Base-by-base conservation (phyloP, 2,888 invertebrate genomes). In the Napeogenes sylphis region DNA sequence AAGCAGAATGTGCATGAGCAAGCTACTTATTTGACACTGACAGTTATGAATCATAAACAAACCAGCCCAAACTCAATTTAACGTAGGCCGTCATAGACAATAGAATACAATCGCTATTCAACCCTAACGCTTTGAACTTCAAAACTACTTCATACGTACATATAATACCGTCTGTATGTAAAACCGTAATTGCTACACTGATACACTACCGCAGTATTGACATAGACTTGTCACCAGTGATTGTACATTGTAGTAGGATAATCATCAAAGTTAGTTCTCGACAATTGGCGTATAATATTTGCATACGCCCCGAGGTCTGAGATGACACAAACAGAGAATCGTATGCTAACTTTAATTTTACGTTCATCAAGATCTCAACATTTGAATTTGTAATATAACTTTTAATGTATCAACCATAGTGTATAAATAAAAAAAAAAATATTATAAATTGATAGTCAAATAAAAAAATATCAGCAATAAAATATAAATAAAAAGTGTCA, bases 211-310 rank as follows among this genome's bases (percentile, higher is more conserved):
- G 38, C 55, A 35, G 64, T 63, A 67, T 65, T 63, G 63, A 63
- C 64, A 56, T 35, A 56, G 60, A 53, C 56, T 59, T 61, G 60
- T 60, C 57, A 63, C 62, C 53, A 63, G 59, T 65, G 68, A 68
- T 65, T 67, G 65, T 65, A 65, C 59, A 42, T 64, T 70, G 62
- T 60, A 58, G 61, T 60, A 58, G 67, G 62, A 64, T 69, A 70
- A 71, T 73, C 71, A 72, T 66, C 68, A 70, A 74, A 74, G 71
- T 74, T 74, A 68, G 66, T 67, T 64, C 68, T 64, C 61, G 64
- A 65, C 71, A 67, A 73, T 71, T 69, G 68, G 64, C 68, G 69
- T 66, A 64, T 66, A 64, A 67, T 75, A 74, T 75, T 75, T 73
- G 70, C 74, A 74, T 75, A 73, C 69, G 71, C 70, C 73, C 66